Evolutionary conservation across 64 coral and sea anemone species (phyloP).

Genomic region (Montipora foliosa): DNA sequence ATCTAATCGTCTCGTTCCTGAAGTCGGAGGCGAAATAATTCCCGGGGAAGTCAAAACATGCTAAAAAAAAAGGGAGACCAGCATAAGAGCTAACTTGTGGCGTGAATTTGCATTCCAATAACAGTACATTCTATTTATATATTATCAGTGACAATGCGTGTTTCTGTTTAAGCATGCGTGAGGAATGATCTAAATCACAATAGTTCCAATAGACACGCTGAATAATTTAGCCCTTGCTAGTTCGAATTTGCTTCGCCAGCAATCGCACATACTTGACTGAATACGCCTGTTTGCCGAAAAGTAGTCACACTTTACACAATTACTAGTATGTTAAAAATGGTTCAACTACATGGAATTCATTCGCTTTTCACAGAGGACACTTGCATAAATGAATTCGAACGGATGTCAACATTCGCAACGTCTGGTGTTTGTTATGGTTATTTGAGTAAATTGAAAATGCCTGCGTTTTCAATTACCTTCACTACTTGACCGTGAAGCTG

Average conservation of each 20-base stretch:
- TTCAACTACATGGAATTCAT: neutral
- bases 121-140: conserved; percentile 28
- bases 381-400: conserved; percentile 7
- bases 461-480: conserved; percentile 41
- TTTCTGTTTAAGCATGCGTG: conserved; percentile 30
- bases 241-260: too few relatives aligned
- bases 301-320: neutral
- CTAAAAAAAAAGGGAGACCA: neutral
- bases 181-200: conserved; percentile 23
- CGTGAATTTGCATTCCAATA: conserved; percentile 55
- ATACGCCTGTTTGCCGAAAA: neutral
- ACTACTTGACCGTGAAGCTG: neutral
- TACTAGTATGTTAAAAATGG: too few relatives aligned
- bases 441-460: conserved; percentile 49
- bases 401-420: conserved; percentile 42
- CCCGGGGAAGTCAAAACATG: neutral
- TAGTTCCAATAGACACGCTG: neutral
- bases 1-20: neutral
- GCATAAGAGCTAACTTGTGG: neutral
- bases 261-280: neutral
- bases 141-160: conserved; percentile 13
- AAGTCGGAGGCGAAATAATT: neutral
- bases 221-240: neutral
- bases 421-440: conserved; percentile 64
- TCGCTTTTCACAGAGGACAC: neutral